Conservation (phyloP, 2,113 vertebrate genomes). For the Gymnogyps californianus region DNA sequence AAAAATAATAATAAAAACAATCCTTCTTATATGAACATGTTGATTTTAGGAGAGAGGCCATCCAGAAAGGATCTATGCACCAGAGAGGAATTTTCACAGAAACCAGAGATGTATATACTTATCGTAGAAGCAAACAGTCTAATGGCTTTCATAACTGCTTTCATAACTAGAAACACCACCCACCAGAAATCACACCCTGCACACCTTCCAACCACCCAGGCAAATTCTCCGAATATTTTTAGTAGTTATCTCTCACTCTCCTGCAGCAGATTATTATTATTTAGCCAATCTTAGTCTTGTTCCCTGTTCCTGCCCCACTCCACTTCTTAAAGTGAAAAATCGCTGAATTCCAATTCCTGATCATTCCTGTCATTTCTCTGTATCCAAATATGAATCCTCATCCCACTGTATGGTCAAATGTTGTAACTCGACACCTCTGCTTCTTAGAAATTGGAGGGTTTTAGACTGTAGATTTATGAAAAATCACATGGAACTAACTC, state of each 20-base stretch:
- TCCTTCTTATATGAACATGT: background rate
- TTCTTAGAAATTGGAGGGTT: rapidly evolving
- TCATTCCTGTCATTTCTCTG: background rate
- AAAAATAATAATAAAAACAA: background rate
- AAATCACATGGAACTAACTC: background rate
- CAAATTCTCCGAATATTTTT: background rate
- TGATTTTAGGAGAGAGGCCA: background rate
- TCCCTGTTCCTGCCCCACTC: background rate
- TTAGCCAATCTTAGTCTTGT: background rate
- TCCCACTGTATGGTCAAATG: background rate
- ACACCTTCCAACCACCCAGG: background rate
- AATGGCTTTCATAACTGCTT: background rate
- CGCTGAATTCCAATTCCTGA: background rate
- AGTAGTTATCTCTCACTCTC: background rate
- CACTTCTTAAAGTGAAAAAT: background rate
- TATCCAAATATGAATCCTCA: background rate
- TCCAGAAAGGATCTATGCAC: background rate
- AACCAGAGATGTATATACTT: background rate
- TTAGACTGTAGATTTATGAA: background rate
- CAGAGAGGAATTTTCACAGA: background rate
- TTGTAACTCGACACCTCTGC: background rate
- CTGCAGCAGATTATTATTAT: background rate
- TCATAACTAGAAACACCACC: background rate
- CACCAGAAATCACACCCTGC: background rate
- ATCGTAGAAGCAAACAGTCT: background rate